Percentiles rank a stretch among this genome's conserved stretches.
phyloP scores from a whole-genome alignment of 2,888 invertebrate genomes.

The Meliscaeva auricollis region DNA sequence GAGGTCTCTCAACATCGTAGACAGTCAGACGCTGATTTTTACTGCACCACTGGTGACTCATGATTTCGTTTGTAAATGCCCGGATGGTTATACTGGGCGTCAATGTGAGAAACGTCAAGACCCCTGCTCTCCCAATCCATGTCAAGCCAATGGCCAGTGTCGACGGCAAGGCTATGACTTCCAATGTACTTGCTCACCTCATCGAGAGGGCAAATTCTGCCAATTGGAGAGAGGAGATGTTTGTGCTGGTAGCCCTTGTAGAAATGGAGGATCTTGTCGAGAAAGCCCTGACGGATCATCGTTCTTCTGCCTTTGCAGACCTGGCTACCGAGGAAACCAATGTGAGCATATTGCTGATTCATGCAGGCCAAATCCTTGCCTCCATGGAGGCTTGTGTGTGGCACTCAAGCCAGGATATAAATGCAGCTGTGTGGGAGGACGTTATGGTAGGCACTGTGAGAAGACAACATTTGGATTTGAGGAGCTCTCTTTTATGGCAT shows the following conservation, averaged over 20 bases:
- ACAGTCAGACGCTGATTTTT: conserved; percentile 92
- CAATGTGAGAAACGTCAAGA: conserved; percentile 94
- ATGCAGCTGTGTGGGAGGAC: conserved; percentile 93
- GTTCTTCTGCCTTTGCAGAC: conserved; percentile 96
- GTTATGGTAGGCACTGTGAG: conserved; percentile 96
- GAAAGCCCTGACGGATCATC: conserved; percentile 94
- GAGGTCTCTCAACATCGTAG: conserved; percentile 87
- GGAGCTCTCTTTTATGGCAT: conserved; percentile 95
- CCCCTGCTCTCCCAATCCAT: conserved; percentile 96
- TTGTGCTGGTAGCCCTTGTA: conserved; percentile 94
- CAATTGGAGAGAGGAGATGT: conserved; percentile 93
- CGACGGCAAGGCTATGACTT: conserved; percentile 93
- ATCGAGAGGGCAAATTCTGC: conserved; percentile 93
- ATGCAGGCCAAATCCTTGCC: conserved; percentile 96
- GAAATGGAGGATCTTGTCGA: conserved; percentile 96
- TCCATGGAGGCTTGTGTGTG: conserved; percentile 94
- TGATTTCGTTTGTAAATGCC: conserved; percentile 92
- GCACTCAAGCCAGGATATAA: conserved; percentile 94
- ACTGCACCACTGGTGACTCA: conserved; percentile 92
- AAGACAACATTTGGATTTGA: conserved; percentile 95
- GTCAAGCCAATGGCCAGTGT: conserved; percentile 93
- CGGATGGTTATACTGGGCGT: conserved; percentile 92
- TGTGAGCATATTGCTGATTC: conserved; percentile 95
- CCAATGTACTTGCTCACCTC: conserved; percentile 91
- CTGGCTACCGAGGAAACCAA: conserved; percentile 95